Evolutionary conservation across 2,888 invertebrate genomes (phyloP), one percentile per base, ranked within the genome.

Genomic region (Alentia gelatinosa): DNA sequence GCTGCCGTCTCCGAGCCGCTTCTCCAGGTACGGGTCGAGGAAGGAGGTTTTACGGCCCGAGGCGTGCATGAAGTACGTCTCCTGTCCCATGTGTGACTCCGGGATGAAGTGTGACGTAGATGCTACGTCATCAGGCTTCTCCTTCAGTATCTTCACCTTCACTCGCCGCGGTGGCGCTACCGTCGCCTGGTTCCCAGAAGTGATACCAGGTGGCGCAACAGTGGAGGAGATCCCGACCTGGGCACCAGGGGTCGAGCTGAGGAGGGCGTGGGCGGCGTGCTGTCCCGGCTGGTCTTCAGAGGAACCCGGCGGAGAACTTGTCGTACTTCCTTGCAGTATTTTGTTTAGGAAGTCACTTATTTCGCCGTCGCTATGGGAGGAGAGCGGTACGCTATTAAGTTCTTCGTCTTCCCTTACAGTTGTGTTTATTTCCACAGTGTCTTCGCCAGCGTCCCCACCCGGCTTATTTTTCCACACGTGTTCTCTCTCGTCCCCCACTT

Each of bases 131-230:
- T 35, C 79, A 5, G 74, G 74, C n/a, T 79, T 79, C 86, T 86
- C 86, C 35, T 42, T 47, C 0, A 86, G 42, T 33, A 86, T 86
- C 23, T 86, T 86, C 50, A 86, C 50, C 33, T 86, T 86, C 79
- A 35, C 37, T 39, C 79, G 35, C 37, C 37, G 79, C 9, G 79
- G 79, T n/a, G 79, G 37, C n/a, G 79, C 37, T 19, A 23, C 39
- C 9, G 26, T 7, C 4, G 39, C 35, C 9, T 63, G 63, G 23
- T 63, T 9, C n/a, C 15, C 19, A 5, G 5, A 12, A 26, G 23
- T 9, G 15, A 5, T 5, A 79, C 79, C 37, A 79, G 79, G 39
- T 12, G 79, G 39, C 79, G 79, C 37, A 15, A 39, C 79, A n/a
- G 79, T 37, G 39, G 39, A 9, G 12, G 79, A 37, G 68, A 26